These are phyloP conservation scores for Trachurus trachurus DNA, from an alignment of 2,797 vertebrate genomes.

Conservation along the genomic window DNA sequence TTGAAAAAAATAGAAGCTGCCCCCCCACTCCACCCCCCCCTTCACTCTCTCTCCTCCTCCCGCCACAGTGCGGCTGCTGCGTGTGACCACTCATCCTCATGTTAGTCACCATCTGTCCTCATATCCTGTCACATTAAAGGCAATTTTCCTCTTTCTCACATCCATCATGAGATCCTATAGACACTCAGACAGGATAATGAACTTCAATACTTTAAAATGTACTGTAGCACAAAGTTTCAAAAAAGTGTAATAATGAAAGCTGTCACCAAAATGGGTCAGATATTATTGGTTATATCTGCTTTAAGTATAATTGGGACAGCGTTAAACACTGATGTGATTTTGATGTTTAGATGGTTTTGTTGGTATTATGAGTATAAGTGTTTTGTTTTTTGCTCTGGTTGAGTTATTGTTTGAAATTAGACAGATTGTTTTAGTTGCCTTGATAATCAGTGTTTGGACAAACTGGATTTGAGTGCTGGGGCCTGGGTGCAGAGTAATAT, in stretches of 20 bases:
- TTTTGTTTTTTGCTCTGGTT: background rate
- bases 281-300: background rate
- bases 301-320: background rate
- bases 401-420: background rate
- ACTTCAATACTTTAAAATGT: constrained; percentile 11
- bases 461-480: background rate
- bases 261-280: background rate
- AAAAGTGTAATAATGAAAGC: constrained; percentile 1
- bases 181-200: background rate
- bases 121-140: constrained; percentile 62
- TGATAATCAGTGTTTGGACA: constrained; percentile 6
- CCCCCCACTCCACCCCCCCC: background rate
- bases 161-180: constrained; percentile 37
- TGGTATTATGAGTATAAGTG: no score
- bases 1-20: constrained; percentile 43
- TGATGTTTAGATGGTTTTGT: background rate
- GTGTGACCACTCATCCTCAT: constrained; percentile 34
- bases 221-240: constrained; percentile 17
- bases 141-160: constrained; percentile 40
- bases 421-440: background rate
- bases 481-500: background rate
- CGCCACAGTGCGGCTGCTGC: constrained; percentile 15
- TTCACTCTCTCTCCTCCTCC: constrained; percentile 1
- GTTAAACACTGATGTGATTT: background rate
- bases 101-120: constrained; percentile 63